Percentiles rank a stretch among this genome's conserved stretches.
Evolutionary conservation across 2,888 invertebrate species (phyloP).

Genomic region (Notocelia uddmanniana): DNA sequence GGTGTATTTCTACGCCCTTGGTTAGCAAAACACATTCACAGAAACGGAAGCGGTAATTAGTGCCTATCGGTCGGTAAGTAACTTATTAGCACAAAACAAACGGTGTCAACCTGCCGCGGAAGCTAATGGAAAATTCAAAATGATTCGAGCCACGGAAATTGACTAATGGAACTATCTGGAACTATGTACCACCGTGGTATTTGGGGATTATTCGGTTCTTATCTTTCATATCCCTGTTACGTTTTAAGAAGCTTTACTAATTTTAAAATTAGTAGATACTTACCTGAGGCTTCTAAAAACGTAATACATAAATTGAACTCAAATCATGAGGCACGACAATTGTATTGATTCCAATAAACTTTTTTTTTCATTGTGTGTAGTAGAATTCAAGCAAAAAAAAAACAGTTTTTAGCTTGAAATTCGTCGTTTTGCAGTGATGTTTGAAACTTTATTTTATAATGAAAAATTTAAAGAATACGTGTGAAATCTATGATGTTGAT

Average conservation of each 20-base stretch:
- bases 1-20: not conserved
- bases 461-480: too few relatives aligned
- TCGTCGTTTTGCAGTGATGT: too few relatives aligned
- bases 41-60: conserved; percentile 16
- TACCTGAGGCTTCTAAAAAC: too few relatives aligned
- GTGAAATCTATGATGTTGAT: too few relatives aligned
- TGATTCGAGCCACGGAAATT: conserved; percentile 28
- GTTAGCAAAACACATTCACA: not conserved
- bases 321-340: too few relatives aligned
- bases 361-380: too few relatives aligned
- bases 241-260: not conserved
- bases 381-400: too few relatives aligned
- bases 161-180: conserved; percentile 25
- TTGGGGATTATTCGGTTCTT: not conserved
- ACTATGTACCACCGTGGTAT: not conserved
- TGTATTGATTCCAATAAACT: too few relatives aligned
- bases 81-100: conserved; percentile 10
- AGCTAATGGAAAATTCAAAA: conserved; percentile 35
- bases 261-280: too few relatives aligned
- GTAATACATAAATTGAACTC: too few relatives aligned
- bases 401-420: too few relatives aligned
- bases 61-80: conserved; percentile 13
- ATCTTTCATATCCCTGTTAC: not conserved
- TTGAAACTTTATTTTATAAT: too few relatives aligned
- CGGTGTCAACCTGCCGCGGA: conserved; percentile 13